Conservation (phyloP, 2,113 vertebrate species). For the Indri indri region DNA sequence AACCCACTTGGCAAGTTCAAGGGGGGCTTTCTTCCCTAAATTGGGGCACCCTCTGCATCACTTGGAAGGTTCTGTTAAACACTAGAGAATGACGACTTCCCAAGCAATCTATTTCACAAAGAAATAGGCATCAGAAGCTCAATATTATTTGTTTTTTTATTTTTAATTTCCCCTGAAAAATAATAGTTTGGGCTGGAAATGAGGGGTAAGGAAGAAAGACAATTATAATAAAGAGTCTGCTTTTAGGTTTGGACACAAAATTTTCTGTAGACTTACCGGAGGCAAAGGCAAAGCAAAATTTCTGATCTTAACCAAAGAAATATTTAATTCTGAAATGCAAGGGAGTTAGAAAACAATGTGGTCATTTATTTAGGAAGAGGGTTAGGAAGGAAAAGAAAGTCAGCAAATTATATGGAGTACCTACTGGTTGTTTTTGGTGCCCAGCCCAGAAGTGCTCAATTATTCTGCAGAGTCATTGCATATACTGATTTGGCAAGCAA, state of each 20-base stretch:
- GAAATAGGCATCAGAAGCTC: neutral
- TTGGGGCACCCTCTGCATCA: too few relatives aligned
- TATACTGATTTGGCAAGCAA: constrained; percentile 4
- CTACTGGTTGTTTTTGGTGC: neutral
- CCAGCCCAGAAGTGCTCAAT: neutral
- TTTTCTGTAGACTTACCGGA: neutral
- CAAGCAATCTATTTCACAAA: constrained; percentile 17
- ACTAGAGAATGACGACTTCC: constrained; percentile 9
- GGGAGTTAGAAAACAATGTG: neutral
- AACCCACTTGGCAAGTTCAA: too few relatives aligned
- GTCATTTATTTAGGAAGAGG: neutral
- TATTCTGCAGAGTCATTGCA: constrained; percentile 18
- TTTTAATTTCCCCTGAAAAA: neutral
- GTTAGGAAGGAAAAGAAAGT: neutral
- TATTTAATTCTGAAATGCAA: constrained; percentile 1
- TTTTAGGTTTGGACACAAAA: constrained; percentile 35
- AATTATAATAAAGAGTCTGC: neutral
- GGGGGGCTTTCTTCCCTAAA: too few relatives aligned
- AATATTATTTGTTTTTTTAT: neutral
- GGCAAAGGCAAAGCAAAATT: neutral
- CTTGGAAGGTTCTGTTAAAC: neutral
- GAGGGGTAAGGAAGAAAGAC: neutral
- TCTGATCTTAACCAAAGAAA: constrained; percentile 13
- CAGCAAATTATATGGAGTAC: neutral
- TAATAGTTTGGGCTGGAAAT: constrained; percentile 18